phyloP scores from a whole-genome alignment of 2,888 invertebrate genomes.

The Autographa pulchrina region DNA sequence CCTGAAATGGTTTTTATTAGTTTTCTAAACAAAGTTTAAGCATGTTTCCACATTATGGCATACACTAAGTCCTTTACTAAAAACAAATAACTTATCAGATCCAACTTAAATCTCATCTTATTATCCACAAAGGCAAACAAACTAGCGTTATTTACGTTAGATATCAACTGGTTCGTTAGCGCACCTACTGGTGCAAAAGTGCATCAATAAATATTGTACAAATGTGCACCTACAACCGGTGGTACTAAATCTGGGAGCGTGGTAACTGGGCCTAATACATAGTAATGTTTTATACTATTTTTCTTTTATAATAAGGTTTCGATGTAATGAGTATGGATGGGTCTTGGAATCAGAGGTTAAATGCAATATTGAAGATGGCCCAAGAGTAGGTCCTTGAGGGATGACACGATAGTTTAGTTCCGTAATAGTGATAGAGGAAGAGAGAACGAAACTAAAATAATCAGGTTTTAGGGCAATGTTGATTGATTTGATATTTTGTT shows the following conservation, averaged over 20 bases:
- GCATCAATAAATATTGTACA: conserved; percentile 70
- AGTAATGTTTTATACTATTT: conserved; percentile 30
- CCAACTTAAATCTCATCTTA: conserved; percentile 45
- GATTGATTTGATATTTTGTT: too few species aligned
- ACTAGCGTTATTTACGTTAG: conserved; percentile 59
- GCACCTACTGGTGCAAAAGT: conserved; percentile 67
- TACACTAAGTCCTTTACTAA: not conserved
- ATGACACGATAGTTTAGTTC: not conserved
- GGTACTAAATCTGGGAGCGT: conserved; percentile 66
- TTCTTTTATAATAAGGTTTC: not conserved
- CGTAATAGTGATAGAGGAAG: too few species aligned
- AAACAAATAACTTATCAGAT: conserved; percentile 47
- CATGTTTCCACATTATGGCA: not conserved
- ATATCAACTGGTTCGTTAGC: conserved; percentile 71
- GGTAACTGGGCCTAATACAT: conserved; percentile 66
- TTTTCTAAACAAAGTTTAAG: too few species aligned
- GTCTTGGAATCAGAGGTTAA: not conserved
- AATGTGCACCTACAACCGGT: conserved; percentile 65
- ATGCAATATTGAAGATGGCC: not conserved
- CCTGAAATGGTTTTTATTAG: too few species aligned
- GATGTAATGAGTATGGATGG: not conserved
- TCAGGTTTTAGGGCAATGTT: too few species aligned
- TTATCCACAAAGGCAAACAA: conserved; percentile 50
- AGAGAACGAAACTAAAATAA: too few species aligned
- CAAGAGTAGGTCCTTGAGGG: not conserved